Evolutionary conservation across 2,113 vertebrate species (phyloP), one percentile per base, ranked within the genome.

Genomic region (Barnardius zonarius): DNA sequence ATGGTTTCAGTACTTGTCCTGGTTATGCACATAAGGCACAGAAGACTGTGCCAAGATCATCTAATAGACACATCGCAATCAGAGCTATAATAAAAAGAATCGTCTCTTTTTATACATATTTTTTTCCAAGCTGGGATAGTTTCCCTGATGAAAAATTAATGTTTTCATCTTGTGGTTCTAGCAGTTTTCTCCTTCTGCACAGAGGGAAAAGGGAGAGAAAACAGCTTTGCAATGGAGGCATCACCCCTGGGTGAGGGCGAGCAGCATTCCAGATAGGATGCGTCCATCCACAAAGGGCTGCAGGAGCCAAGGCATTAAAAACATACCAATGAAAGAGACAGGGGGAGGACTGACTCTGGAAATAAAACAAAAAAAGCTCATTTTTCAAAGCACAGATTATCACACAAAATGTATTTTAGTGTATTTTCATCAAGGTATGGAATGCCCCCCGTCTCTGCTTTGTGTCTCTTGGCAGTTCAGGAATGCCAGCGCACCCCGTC

Each of bases 401-500:
- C 8, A 6, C 52, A 79, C 54, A 18, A 11, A 85, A 62, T 1
- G 2, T 25, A 64, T 75, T 93, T 92, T 44, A 61, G n/a, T 7
- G 67, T 61, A 15, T 92, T 96, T 94, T 51, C n/a, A 31, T 74
- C 67, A 8, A 57, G 66, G 83, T 62, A 62, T 3, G 14, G 11
- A 41, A 52, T 79, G 33, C 78, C 87, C 88, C 78, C 41, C 9
- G 59, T 22, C 79, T 63, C 80, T 11, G 49, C 83, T 94, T 48
- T 79, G 95, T 80, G 83, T 86, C 91, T 94, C 92, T 86, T 82
- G 95, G 93, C 95, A 85, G 91, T 10, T 86, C 27, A 35, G 13
- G 91, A 94, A 93, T 85, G 95, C 96, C 96, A 93, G 55, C 2
- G 84, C 88, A 35, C 86, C 88, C 91, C 3, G 7, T 94, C 93